These are phyloP conservation scores for Pteronotus mesoamericanus DNA, from an alignment of 2,797 vertebrate species.

Conservation along the genomic window DNA sequence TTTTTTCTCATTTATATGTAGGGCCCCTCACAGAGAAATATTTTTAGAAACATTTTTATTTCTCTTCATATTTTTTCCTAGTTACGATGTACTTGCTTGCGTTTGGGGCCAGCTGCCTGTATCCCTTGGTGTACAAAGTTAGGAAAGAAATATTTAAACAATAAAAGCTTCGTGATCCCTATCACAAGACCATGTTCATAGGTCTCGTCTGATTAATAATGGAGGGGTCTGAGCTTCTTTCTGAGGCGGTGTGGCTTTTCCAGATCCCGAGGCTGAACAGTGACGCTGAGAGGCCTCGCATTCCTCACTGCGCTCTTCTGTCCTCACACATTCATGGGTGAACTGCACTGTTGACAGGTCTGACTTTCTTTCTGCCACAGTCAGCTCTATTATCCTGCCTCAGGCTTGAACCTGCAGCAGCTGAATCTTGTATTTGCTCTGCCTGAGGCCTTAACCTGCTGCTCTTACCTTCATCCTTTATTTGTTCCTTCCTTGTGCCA, in stretches of 20 bases:
- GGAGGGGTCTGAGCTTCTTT: neutral
- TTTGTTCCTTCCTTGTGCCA: conserved; percentile 69
- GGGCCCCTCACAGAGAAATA: conserved; percentile 64
- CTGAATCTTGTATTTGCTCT: conserved; percentile 65
- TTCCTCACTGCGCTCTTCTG: accelerated
- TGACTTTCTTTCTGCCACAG: conserved; percentile 62
- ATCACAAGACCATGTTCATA: neutral
- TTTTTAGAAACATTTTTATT: conserved; percentile 71
- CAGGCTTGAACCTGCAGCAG: conserved; percentile 69
- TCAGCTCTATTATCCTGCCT: conserved; percentile 69
- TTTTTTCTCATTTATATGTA: conserved; percentile 74
- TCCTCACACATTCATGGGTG: accelerated
- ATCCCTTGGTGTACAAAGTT: neutral
- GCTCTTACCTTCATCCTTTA: conserved; percentile 68
- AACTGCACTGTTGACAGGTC: conserved; percentile 52
- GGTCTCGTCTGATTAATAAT: neutral
- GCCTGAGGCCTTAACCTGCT: conserved; percentile 70
- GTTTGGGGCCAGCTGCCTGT: neutral
- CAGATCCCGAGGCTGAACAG: neutral
- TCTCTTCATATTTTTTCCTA: conserved; percentile 48
- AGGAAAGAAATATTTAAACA: conserved; percentile 47
- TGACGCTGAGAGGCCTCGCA: accelerated
- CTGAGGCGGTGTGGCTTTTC: neutral
- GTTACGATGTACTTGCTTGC: conserved; percentile 9
- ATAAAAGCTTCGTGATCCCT: neutral